Evolutionary conservation across 2,888 invertebrate species (phyloP), one percentile per base, ranked within the genome.

Genomic region (Smittia sp.): DNA sequence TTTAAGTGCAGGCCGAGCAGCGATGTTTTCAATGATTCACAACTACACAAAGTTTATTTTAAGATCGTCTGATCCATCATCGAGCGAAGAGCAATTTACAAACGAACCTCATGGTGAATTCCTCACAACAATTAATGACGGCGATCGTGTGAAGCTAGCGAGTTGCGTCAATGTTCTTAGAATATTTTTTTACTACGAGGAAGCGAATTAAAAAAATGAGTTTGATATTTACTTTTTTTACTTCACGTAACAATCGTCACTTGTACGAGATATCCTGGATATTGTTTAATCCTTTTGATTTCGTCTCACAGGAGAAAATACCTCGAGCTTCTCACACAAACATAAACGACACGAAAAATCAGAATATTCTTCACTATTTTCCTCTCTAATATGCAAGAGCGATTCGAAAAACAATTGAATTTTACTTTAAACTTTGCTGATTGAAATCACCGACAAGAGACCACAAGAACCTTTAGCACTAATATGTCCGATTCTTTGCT

Each of bases 11-110:
- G 58, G 58, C 58, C 6, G 22, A 58, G 9, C 52, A n/a, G 52
- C 18, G 58, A 22, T 58, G 58, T 18, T 22, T 52, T 20, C 4
- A 58, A 22, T 58, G 58, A 58, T 13, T 58, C 58, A 58, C 46
- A 46, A n/a, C 38, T 11, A 11, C 11, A 46, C 58, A n/a, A 58
- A 58, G 58, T 22, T 18, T 58, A 58, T 58, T 58, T 58, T 20
- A 58, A 58, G 58, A 58, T 58, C 22, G 32, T 58, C 58, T 58
- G 58, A 58, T 46, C 46, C 46, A 46, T 46, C 46, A n/a, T n/a
- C 46, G 2, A 46, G 15, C 7, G 58, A 58, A 58, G 11, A 20
- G 58, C 22, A 52, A 6, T 22, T 22, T 58, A 22, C 20, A 20
- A 58, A 13, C 9, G 4, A 58, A 20, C 9, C 58, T 58, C 58